These are phyloP conservation scores for Epinotia bilunana DNA, from an alignment of 2,888 invertebrate species.

Conservation along the genomic window DNA sequence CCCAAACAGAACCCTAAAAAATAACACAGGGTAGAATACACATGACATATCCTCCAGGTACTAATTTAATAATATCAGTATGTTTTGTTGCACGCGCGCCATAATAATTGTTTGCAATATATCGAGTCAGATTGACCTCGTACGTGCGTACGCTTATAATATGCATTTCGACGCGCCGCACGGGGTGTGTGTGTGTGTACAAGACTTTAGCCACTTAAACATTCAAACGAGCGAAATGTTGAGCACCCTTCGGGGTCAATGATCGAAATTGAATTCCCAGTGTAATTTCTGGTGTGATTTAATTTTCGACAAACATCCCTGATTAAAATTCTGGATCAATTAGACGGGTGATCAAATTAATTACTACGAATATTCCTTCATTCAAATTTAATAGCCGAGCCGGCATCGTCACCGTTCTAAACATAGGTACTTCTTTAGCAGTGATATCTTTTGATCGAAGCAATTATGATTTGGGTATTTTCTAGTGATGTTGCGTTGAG, in stretches of 20 bases:
- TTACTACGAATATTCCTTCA: conserved; percentile 30
- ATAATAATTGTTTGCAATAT: too few species aligned
- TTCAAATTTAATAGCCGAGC: conserved; percentile 31
- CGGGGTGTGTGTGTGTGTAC: not conserved
- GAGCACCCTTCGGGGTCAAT: conserved; percentile 1
- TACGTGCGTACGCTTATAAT: too few species aligned
- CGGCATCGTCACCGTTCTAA: conserved; percentile 24
- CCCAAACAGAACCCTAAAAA: too few species aligned
- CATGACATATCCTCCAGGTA: too few species aligned
- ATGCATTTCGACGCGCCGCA: not conserved
- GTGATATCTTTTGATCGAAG: conserved; percentile 25
- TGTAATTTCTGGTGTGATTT: conserved; percentile 1
- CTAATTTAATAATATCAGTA: too few species aligned
- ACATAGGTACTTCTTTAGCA: conserved; percentile 10
- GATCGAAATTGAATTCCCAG: not conserved
- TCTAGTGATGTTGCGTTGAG: not conserved
- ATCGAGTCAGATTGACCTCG: too few species aligned
- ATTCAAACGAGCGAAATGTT: not conserved
- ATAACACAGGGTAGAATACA: too few species aligned
- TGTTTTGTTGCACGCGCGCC: too few species aligned
- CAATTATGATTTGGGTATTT: conserved; percentile 12
- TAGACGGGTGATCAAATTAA: conserved; percentile 12
- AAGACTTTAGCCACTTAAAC: not conserved
- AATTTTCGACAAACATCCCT: conserved; percentile 18
- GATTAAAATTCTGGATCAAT: conserved; percentile 28